Evolutionary conservation across 1,140 invertebrate species (phyloP), one percentile per base, ranked within the genome.

Genomic region (Pseudobourletiella spinata): DNA sequence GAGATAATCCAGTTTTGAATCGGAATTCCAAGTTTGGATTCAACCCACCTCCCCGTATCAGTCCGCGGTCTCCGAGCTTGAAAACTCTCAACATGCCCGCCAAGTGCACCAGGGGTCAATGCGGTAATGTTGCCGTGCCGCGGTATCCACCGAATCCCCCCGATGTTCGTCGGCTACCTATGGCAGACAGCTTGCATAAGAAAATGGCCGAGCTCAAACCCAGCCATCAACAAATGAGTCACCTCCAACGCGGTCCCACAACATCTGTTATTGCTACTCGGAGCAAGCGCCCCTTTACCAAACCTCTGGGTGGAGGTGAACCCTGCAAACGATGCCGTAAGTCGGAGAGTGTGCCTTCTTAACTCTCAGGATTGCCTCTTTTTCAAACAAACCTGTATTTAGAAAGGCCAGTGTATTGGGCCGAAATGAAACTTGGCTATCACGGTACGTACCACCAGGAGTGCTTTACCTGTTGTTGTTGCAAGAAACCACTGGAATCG

Each of bases 391-490:
- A 39, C 8, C n/a, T 59, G 25, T 28, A 4, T 55, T 22, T 58
- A 63, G 61, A 43, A 6, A 43, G 28, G 30, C 61, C 61, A 20
- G 61, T 63, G 22, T 63, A 46, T 26, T 39, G 29, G 11, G 61
- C 61, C 8, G 61, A 63, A 56, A 51, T 63, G 46, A 43, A 63
- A 43, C 43, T 32, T 18, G 50, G 59, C 11, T 58, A 30, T n/a
- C 24, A 32, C 26, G 64, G 64, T 30, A 30, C 28, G 4, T 66
- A 66, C 48, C 64, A 66, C 20, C 35, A 43, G 3, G 54, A 57
- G 20, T 66, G 64, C 43, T 66, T 58, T 24, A 4, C 25, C 2
- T 66, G 64, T 42, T 57, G 43, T 39, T 58, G 4, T 2, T 66
- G 64, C 28, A 18, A 55, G 8, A 66, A 66, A 29, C 20, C 26